Percentiles rank a stretch among this genome's conserved stretches.
phyloP scores from a whole-genome alignment of 2,113 vertebrate genomes.

The Corythornis vintsioides region DNA sequence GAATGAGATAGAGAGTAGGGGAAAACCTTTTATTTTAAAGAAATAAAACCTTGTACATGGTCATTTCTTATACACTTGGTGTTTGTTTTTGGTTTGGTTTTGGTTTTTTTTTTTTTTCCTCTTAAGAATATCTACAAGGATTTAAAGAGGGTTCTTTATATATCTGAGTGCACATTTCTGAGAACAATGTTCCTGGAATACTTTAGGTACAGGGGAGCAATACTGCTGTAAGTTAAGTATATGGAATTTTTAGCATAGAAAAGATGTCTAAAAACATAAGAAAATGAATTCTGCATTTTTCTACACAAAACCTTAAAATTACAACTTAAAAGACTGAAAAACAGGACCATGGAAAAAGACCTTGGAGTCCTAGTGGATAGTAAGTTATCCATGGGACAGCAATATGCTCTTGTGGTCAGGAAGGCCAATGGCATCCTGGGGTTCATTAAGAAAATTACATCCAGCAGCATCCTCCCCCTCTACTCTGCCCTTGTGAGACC shows the following conservation, averaged over 20 bases:
- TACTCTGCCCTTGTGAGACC: too few relatives aligned
- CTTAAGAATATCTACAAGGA: conserved; percentile 11
- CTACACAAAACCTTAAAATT: neutral
- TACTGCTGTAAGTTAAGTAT: neutral
- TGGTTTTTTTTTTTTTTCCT: neutral
- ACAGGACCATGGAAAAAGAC: too few relatives aligned
- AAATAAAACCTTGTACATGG: neutral
- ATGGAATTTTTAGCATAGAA: neutral
- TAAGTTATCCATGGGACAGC: too few relatives aligned
- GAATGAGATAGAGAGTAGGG: conserved; percentile 29
- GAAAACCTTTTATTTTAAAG: conserved; percentile 55
- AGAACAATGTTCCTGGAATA: neutral
- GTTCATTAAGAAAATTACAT: too few relatives aligned
- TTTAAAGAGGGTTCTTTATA: conserved; percentile 1
- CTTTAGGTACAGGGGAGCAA: neutral
- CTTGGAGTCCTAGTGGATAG: too few relatives aligned
- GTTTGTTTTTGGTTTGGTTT: neutral
- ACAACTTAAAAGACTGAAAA: neutral
- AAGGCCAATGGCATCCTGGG: too few relatives aligned
- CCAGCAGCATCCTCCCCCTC: too few relatives aligned
- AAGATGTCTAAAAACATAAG: neutral
- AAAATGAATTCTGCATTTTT: neutral
- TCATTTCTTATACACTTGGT: neutral
- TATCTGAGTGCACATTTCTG: neutral
- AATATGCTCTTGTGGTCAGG: too few relatives aligned